Evolutionary conservation across 2,797 vertebrate species (phyloP), one percentile per base, ranked within the genome.

Genomic region (Anniella stebbinsi): DNA sequence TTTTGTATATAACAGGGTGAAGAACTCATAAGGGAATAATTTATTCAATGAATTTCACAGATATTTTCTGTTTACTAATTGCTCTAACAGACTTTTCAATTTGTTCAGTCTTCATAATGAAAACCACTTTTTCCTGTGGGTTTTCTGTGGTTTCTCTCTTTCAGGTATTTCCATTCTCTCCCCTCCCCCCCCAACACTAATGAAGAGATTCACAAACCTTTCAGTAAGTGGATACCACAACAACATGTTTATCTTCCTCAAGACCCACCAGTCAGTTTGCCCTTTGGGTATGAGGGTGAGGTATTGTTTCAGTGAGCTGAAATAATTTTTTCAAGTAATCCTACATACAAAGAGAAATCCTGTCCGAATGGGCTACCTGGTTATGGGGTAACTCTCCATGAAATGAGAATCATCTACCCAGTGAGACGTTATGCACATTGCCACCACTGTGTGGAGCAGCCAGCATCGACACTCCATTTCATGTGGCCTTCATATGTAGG

Each of bases 101-200:
- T 0, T 91, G 89, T 90, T 94, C 91, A 89, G 89, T 2, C 86
- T 93, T 93, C 90, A 78, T 66, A 94, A 90, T 33, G 85, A 90
- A 90, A 87, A 90, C 48, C 30, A 72, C 84, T 73, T 86, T 69
- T 89, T 81, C 91, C 84, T 85, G 80, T 90, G 78, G 69, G 69
- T 54, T 87, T 82, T 76, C 51, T 48, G n/a, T 67, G 33, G 60
- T 69, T 90, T 70, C 21, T 87, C 54, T 83, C 7, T 45, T 76
- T 77, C 60, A 87, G 70, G 60, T 87, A 90, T 70, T 57, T 77
- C 66, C 45, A 67, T 45, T 60, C 51, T 18, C 23, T 17, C 10
- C 12, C 4, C 45, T 15, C 28, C 10, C 41, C 57, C 12, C 57
- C 57, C 41, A 15, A 69, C 69, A 11, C 17, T 51, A 57, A 9